These are phyloP conservation scores for Baryphthengus martii DNA, from an alignment of 2,113 vertebrate species.

Conservation along the genomic window DNA sequence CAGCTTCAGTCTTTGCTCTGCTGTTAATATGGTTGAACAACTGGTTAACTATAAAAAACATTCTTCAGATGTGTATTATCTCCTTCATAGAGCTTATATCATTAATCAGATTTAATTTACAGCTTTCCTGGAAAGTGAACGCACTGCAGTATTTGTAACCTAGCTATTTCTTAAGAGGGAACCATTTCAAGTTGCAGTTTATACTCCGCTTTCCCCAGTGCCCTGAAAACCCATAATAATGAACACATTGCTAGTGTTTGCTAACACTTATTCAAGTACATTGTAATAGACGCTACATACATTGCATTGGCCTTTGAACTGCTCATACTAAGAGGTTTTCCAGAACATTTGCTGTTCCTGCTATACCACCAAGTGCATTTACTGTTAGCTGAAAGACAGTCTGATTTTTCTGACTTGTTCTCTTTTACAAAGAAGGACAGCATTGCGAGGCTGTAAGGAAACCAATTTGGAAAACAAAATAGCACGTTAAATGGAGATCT, in stretches of 20 bases:
- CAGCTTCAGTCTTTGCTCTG: neutral
- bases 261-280: neutral
- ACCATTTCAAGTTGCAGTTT: neutral
- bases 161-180: neutral
- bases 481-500: accelerated
- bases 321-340: neutral
- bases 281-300: neutral
- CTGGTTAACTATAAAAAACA: neutral
- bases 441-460: neutral
- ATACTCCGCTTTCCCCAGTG: neutral
- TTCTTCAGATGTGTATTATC: neutral
- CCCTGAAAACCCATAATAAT: neutral
- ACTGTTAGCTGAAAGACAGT: neutral
- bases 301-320: neutral
- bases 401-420: neutral
- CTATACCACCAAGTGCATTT: neutral
- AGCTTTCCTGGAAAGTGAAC: neutral
- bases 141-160: neutral
- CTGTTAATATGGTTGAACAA: neutral
- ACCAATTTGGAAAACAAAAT: neutral
- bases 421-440: neutral
- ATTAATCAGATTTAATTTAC: neutral
- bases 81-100: neutral
- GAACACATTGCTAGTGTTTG: slow-evolving; percentile 15
- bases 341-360: neutral